Conservation (phyloP, 2,888 invertebrate genomes). For the Melieria crassipennis region DNA sequence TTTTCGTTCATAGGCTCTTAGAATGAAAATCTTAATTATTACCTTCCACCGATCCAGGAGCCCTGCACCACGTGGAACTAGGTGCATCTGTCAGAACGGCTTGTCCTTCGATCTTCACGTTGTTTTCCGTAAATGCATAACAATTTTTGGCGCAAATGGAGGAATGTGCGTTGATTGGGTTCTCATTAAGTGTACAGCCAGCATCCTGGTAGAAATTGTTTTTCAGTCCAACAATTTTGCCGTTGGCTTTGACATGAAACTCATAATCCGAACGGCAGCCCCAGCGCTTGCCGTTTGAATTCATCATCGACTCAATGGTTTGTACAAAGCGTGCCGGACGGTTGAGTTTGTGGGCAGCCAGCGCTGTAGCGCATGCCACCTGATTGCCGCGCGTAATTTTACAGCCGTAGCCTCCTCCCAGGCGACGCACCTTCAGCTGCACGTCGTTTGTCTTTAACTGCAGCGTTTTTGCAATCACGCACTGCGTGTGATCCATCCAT, state of each 20-base stretch:
- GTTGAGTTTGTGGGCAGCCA: conserved; percentile 70
- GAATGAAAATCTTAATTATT: neutral
- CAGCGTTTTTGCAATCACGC: conserved; percentile 69
- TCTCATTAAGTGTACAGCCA: conserved; percentile 69
- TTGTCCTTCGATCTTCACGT: conserved; percentile 74
- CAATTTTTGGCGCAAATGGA: conserved; percentile 66
- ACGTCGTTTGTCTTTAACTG: conserved; percentile 72
- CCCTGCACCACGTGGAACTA: conserved; percentile 75
- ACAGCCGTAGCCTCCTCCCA: conserved; percentile 83
- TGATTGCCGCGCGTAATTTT: conserved; percentile 74
- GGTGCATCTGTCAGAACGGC: conserved; percentile 74
- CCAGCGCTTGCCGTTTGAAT: conserved; percentile 73
- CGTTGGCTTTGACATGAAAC: conserved; percentile 71
- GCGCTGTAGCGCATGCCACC: conserved; percentile 73
- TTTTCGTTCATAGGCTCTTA: no score
- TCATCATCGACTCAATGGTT: conserved; percentile 77
- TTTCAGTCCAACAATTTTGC: conserved; percentile 74
- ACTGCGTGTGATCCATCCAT: conserved; percentile 71
- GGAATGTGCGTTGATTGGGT: conserved; percentile 50
- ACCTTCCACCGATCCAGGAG: conserved; percentile 71
- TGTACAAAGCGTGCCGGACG: conserved; percentile 77
- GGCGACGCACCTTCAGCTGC: conserved; percentile 73
- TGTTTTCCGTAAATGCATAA: conserved; percentile 70
- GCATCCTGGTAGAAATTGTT: conserved; percentile 68
- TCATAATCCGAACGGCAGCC: conserved; percentile 73